phyloP scores from a whole-genome alignment of 2,797 vertebrate genomes.

The Bovichtus variegatus region DNA sequence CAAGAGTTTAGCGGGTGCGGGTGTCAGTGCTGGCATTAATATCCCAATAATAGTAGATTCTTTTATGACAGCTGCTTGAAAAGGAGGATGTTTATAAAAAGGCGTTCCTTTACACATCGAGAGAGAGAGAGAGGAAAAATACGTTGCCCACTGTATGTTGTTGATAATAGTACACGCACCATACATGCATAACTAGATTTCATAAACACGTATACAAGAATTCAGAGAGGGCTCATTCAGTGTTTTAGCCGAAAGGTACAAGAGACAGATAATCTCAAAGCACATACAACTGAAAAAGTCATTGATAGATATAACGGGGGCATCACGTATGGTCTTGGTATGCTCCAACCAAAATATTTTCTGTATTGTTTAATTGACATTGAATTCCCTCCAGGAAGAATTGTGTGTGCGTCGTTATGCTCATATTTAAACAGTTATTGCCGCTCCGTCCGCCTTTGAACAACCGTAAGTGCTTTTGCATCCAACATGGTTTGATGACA shows the following conservation, averaged over 20 bases:
- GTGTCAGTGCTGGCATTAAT: constrained; percentile 14
- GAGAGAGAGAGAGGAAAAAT: background rate
- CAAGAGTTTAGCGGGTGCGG: constrained; percentile 15
- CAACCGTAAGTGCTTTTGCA: background rate
- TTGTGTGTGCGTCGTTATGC: fast-evolving
- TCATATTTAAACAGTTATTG: background rate
- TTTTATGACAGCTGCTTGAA: constrained; percentile 34
- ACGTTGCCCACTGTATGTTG: background rate
- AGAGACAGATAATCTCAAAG: background rate
- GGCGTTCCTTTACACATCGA: background rate
- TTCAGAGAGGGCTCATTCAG: background rate
- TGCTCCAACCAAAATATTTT: background rate
- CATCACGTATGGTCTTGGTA: background rate
- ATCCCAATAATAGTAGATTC: constrained; percentile 23
- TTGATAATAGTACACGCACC: background rate
- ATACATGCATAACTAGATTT: background rate
- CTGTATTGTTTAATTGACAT: too few species aligned
- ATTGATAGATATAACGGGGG: background rate
- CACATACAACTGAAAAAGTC: background rate
- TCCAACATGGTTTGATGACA: background rate
- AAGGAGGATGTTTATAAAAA: constrained; percentile 14
- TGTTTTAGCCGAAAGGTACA: background rate
- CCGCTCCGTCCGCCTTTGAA: background rate
- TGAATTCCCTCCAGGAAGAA: background rate
- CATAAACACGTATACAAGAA: background rate